Base-by-base conservation (phyloP, 1,140 invertebrate species). In the Drosophila nannoptera region DNA sequence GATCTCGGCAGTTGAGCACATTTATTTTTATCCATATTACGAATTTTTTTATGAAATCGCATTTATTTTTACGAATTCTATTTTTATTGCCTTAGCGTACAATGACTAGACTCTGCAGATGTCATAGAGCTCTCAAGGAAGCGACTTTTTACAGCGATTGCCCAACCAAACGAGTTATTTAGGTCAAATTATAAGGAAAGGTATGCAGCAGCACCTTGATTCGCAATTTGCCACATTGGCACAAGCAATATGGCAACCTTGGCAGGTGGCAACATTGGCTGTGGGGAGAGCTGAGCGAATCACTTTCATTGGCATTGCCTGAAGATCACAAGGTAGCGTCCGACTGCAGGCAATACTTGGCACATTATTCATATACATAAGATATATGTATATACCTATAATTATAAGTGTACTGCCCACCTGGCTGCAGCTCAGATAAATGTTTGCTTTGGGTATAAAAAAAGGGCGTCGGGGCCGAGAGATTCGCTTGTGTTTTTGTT, bases 301-400 rank as follows among this genome's bases (percentile, higher is more conserved):
- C 74, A 78, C 70, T 71, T 69, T 78, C 77, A 69, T 73, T 80
- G 77, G 69, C 76, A 78, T 69, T 80, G 75, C 61, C 75, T 65
- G 59, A 49, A 66, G 69, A 78, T 84, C 80, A 80, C 80, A 84
- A 80, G 80, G 66, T 73, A 66, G 64, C 60, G 11, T 40, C 45
- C 38, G 64, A 49, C 50, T 8, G n/a, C 45, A 48, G 54, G 58
- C 50, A 55, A 63, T 46, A 64, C 8, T 56, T 61, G 33, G 43
- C 22, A 61, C 49, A 61, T 52, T 4, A 48, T 59, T 50, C 49
- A 49, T 36, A 40, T 22, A 43, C 32, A 50, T 38, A 53, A 31
- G 35, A 22, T 38, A 38, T 31, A 53, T 16, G n/a, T 36, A 14
- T 54, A 35, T 38, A 12, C 14, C 38, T 53, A 8, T 62, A 8